These are phyloP conservation scores for Cydia amplana DNA, from an alignment of 1,140 invertebrate species.

Conservation along the genomic window DNA sequence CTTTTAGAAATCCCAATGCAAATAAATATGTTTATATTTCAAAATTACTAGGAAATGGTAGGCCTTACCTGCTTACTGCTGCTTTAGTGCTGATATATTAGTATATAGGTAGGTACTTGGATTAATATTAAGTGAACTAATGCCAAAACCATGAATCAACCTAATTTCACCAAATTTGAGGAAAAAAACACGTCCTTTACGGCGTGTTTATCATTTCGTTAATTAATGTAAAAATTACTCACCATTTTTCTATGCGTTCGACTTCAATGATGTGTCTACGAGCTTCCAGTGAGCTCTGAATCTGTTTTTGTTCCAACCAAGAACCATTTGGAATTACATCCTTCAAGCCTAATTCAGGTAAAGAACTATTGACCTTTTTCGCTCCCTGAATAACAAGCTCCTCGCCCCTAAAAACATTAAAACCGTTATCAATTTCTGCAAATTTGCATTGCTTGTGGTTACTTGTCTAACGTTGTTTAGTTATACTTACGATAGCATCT, in stretches of 20 bases:
- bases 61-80: too few relatives aligned
- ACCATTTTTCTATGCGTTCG: conserved; percentile 81
- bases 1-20: too few relatives aligned
- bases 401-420: conserved; percentile 71
- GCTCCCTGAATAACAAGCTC: conserved; percentile 78
- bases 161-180: too few relatives aligned
- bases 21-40: too few relatives aligned
- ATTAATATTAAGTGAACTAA: too few relatives aligned
- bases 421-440: conserved; percentile 33
- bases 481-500: conserved; percentile 53
- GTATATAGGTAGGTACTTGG: too few relatives aligned
- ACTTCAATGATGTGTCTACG: conserved; percentile 80
- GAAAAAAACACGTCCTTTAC: too few relatives aligned
- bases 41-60: too few relatives aligned
- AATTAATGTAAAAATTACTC: conserved; percentile 38
- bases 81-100: too few relatives aligned
- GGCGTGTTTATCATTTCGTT: not conserved
- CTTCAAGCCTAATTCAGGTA: conserved; percentile 81
- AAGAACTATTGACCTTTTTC: conserved; percentile 67
- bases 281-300: conserved; percentile 80
- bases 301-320: conserved; percentile 82
- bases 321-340: conserved; percentile 80
- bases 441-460: not conserved
- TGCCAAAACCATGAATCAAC: not conserved
- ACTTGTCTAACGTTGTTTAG: not conserved